phyloP scores from a whole-genome alignment of 92 coral and sea anemone species.

The Phenganax subtilis region DNA sequence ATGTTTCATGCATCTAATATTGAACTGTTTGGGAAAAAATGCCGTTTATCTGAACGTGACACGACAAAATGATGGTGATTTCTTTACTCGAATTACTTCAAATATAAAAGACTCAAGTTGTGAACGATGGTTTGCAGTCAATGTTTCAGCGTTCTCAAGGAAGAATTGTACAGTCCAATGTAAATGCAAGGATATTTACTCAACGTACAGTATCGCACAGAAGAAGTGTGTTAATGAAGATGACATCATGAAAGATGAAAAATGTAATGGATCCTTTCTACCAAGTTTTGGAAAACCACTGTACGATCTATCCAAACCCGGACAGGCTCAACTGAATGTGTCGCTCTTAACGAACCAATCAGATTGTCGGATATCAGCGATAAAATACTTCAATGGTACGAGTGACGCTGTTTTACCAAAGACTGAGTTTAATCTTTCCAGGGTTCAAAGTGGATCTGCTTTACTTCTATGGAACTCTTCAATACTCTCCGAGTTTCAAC shows the following conservation, averaged over 20 bases:
- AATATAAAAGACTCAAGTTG: conserved; percentile 7
- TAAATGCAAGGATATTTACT: background rate
- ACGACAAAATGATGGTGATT: conserved; percentile 15
- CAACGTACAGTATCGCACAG: background rate
- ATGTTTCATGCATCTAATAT: background rate
- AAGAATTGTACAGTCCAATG: conserved; percentile 5
- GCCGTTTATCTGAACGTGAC: background rate
- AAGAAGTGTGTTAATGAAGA: conserved; percentile 5
- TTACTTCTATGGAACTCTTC: background rate
- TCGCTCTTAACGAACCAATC: conserved; percentile 4
- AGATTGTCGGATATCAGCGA: background rate
- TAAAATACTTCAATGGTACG: background rate
- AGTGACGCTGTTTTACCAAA: background rate
- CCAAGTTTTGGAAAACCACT: conserved; percentile 26
- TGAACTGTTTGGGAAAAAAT: background rate
- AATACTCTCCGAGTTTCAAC: background rate
- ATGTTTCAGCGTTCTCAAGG: background rate
- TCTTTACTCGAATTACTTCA: background rate
- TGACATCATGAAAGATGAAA: conserved; percentile 14
- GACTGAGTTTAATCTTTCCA: conserved; percentile 1
- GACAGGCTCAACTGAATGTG: conserved; percentile 17
- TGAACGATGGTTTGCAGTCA: background rate
- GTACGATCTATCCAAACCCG: conserved; percentile 22
- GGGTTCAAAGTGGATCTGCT: conserved; percentile 7
- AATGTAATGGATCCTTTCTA: conserved; percentile 23